Conservation (phyloP, 2,888 invertebrate genomes). For the Caenorhabditis sinica region DNA sequence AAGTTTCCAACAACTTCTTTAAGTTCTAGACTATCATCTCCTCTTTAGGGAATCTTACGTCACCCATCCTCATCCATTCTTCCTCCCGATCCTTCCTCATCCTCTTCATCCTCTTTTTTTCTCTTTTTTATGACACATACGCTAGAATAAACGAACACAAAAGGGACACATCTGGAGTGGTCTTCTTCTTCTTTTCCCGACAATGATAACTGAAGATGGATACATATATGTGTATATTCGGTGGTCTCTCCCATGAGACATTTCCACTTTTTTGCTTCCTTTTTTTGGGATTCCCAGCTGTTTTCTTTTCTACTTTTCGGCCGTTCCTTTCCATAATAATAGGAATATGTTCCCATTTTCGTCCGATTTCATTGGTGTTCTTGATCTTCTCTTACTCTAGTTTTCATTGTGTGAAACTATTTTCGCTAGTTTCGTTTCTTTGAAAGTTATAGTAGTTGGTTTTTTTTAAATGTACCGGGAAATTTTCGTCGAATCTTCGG, state of each 20-base stretch:
- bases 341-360: constrained; percentile 5
- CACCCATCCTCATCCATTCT: too few species aligned
- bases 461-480: too few species aligned
- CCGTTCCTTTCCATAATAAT: constrained; percentile 19
- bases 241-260: constrained; percentile 25
- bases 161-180: constrained; percentile 26
- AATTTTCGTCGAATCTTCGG: too few species aligned
- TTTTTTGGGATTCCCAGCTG: constrained; percentile 15
- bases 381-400: not conserved
- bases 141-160: constrained; percentile 45
- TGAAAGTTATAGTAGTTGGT: too few species aligned
- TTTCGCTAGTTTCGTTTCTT: too few species aligned
- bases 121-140: constrained; percentile 12
- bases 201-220: constrained; percentile 16
- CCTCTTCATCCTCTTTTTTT: not conserved
- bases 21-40: not conserved
- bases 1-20: too few species aligned
- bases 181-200: constrained; percentile 14
- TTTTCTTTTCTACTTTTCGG: constrained; percentile 23
- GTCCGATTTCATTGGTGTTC: not conserved
- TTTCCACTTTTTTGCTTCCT: not conserved
- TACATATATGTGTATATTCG: not conserved
- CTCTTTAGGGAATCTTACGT: not conserved
- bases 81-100: not conserved
- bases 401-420: too few species aligned